Base-by-base conservation (phyloP, 1,140 invertebrate genomes). In the Sitophilus oryzae region DNA sequence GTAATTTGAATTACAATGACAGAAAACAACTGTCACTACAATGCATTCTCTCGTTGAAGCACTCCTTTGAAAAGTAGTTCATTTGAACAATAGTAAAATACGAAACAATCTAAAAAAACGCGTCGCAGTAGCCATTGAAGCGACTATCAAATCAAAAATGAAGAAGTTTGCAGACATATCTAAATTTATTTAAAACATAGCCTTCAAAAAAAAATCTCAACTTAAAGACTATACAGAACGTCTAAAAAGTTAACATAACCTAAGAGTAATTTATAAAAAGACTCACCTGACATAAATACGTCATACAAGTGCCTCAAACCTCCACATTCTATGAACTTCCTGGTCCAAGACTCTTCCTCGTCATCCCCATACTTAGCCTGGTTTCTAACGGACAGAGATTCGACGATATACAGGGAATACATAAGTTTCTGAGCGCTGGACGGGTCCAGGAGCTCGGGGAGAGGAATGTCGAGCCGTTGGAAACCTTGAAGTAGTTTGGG, bases 351-450 rank as follows among this genome's bases (percentile, higher is more conserved):
- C 42, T 64, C 57, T 11, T 66, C 63, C 15, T 59, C 55, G 14
- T 64, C 65, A 5, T 63, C 60, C 0, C 40, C 9, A 25, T 52
- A 59, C 47, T 62, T 67, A 0, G 37, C 46, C 44, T 53, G 59
- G 34, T 14, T 59, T 30, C 56, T 63, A 2, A 54, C 46, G 44
- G 56, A 57, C 36, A 89, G 66, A 11, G 81, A 81, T 65, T 95
- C 92, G 1, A 96, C 87, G 48, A 96, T 94, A 66, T 95, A 92
- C 35, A 96, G 70, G 0, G 90, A 93, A 69, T 96, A 96, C 89
- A 96, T 94, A 37, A 96, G 78, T 68, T 93, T 93, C 70, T 96
- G 92, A 1, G 92, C 86, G 71, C 88, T 91, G 1, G 82, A 81
- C 0, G 91, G 89, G 74, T 93, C 87, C 0, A 96, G 74, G 0